Base-by-base conservation (phyloP, 2,888 invertebrate species). In the Limnephilus marmoratus region DNA sequence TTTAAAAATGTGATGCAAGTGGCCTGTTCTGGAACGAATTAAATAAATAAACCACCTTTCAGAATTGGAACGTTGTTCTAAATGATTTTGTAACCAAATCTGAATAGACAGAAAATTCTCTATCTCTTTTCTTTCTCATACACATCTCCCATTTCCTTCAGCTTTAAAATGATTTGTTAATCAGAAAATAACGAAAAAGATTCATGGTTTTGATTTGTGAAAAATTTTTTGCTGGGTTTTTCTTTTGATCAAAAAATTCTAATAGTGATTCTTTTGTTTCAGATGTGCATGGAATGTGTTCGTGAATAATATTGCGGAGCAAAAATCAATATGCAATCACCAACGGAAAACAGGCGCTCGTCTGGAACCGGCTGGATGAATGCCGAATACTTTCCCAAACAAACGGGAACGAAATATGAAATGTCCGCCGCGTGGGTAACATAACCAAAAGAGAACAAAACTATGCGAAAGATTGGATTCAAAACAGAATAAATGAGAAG, bases 391-490 rank as follows among this genome's bases (percentile, higher is more conserved):
- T 45, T 87, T 81, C 15, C 68, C 24, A 83, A 91, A 41, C 31
- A 81, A 83, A 91, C 45, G 37, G 24, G n/a, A 9, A 68, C 68
- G 24, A 68, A 68, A 68, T 85, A 68, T 2, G 85, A 90, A 91
- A 85, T 80, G 90, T 85, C 85, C 37, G 68, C 81, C 37, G 68
- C 82, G n/a, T 91, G 91, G 91, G 90, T 90, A 24, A 91, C 91
- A 85, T 91, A 91, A 91, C 49, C 53, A n/a, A 37, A 34, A 86
- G 13, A 53, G 49, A 29, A n/a, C 31, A 31, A 53, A 68, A 88
- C 13, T 15, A 68, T 88, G 88, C 15, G 31, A 29, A 86, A 45
- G 49, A 45, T 29, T 68, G 68, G 83, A 45, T 41, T 29, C 31
- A 85, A 24, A 68, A 68, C 11, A 49, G 68, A 91, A 31, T 83